A percentile compares a stretch with the other conserved stretches of the same genome.
Conservation (phyloP, 37 sponge, comb jelly and placozoan genomes). For the Petrosia ficiformis region DNA sequence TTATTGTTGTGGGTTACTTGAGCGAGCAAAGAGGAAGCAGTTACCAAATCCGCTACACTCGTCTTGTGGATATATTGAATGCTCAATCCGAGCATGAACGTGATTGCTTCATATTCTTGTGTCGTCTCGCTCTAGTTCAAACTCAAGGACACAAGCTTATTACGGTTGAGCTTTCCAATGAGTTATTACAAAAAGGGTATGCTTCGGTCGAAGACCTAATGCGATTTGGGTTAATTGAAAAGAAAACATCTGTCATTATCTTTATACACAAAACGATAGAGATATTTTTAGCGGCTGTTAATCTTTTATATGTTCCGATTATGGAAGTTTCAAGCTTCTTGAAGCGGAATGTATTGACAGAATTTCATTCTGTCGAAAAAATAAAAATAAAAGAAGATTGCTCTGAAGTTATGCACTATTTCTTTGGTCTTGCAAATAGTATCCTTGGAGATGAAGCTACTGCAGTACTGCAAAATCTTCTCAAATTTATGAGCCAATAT, state of each 20-base stretch:
- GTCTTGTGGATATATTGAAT: too few species aligned
- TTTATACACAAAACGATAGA: neutral
- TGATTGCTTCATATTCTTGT: too few species aligned
- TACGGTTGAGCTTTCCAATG: neutral
- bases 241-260: too few species aligned
- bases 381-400: neutral
- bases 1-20: too few species aligned
- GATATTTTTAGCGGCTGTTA: neutral
- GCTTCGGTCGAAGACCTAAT: neutral
- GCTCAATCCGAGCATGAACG: too few species aligned
- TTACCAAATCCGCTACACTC: too few species aligned
- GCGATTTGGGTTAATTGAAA: neutral
- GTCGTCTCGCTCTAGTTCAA: neutral
- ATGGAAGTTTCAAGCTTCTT: neutral
- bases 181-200: neutral
- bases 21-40: too few species aligned
- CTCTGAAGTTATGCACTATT: neutral
- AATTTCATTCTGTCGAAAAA: neutral
- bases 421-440: neutral
- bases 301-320: neutral
- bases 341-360: neutral
- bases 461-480: neutral
- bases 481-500: neutral
- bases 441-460: neutral
- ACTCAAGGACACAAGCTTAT: neutral